Evolutionary conservation across 1,140 invertebrate genomes (phyloP), one percentile per base, ranked within the genome.

Genomic region (Bradysia coprophila): DNA sequence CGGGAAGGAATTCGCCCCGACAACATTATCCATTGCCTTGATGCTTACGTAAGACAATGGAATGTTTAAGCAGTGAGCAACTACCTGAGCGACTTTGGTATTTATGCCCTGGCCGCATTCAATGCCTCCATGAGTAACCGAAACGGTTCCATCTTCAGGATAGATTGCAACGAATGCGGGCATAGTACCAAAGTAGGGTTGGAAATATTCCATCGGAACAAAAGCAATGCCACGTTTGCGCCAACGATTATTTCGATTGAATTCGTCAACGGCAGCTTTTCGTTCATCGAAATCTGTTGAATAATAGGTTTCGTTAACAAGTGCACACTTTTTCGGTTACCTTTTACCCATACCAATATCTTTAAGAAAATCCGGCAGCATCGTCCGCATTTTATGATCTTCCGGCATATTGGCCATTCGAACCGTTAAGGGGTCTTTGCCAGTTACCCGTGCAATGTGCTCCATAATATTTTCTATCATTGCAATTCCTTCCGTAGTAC

Each of bases 81-180:
- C 79, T 2, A 81, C 75, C 69, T 90, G 85, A n/a, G 76, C 75
- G 3, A 75, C 55, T 49, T 67, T 67, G 1, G 74, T 76, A 47
- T 76, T 83, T 39, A 90, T 73, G 23, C 87, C 86, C 67, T 90
- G 86, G 9, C 86, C 87, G 62, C 80, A 79, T 70, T 92, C 86
- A 32, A 86, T 73, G 21, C 82, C 84, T 38, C 76, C 81, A 51
- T 87, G 81, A 13, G 69, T 66, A 24, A 90, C 65, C 1, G 72
- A 65, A 1, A 90, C 80, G 0, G 78, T 77, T 11, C 83, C 84
- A 64, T 89, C 85, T 2, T 61, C 59, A 31, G 78, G 74, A 55
- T 76, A 84, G 43, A 90, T 70, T 3, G 78, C 73, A 2, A 89
- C 67, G 16, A 76, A 60, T 0, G 71, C 71, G 49, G 73, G 71